Evolutionary conservation across 2,113 vertebrate genomes (phyloP).

Genomic region (Balaeniceps rex): DNA sequence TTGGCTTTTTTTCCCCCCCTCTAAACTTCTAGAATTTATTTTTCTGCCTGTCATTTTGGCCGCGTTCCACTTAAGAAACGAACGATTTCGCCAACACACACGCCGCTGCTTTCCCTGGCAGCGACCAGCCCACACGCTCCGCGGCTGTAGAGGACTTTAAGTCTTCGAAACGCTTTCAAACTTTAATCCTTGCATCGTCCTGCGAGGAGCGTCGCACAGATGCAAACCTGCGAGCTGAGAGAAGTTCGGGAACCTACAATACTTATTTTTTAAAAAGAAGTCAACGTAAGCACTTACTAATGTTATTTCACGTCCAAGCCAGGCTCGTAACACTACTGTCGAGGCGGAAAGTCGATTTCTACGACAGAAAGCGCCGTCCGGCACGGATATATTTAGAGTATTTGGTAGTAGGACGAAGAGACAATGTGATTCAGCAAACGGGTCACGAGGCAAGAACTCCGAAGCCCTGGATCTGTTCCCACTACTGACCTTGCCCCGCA

Average conservation of each 20-base stretch:
- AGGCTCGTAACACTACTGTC: neutral
- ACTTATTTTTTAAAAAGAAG: too few species aligned
- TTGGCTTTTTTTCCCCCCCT: too few species aligned
- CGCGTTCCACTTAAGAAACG: neutral
- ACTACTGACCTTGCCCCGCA: neutral
- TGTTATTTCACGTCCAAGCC: too few species aligned
- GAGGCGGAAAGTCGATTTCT: neutral
- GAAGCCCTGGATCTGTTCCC: neutral
- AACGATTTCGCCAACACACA: neutral
- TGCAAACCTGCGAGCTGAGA: neutral
- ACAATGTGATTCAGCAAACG: neutral
- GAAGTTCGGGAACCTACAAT: neutral
- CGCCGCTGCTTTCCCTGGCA: neutral
- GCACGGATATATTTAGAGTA: neutral
- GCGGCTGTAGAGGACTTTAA: neutral
- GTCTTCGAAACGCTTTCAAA: neutral
- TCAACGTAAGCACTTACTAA: neutral
- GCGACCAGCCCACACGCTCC: neutral
- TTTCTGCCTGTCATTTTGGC: neutral
- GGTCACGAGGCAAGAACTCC: neutral
- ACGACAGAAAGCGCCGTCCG: neutral
- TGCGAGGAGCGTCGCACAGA: neutral
- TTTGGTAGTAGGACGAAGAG: neutral
- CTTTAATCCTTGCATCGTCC: too few species aligned
- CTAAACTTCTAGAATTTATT: neutral